Evolutionary conservation across 2,797 vertebrate genomes (phyloP), one percentile per base, ranked within the genome.

Genomic region (Neoniphon sammara): DNA sequence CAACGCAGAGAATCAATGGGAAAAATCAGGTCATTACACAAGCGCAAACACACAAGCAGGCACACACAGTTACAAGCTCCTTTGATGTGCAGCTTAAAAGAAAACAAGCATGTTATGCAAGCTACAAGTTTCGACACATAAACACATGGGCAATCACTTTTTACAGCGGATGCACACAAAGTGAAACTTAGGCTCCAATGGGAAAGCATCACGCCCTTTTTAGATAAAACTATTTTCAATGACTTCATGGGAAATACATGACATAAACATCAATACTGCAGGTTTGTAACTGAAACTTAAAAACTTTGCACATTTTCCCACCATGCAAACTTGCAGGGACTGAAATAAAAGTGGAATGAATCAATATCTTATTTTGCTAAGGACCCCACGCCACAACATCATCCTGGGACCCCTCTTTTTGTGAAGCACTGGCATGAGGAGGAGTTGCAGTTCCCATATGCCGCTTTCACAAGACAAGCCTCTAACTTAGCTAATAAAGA

Each of bases 61-160:
- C 44, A 25, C 53, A 49, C 30, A 17, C 6, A 34, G 42, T 14
- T 44, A 15, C 34, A 30, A 17, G 23, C 42, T 59, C 8, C 7
- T 61, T 50, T 72, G 6, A 53, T 39, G 57, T 47, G 55, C n/a
- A 50, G 31, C 20, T 63, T n/a, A 12, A 12, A 18, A 25, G 30
- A 47, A 44, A 74, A 60, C 5, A 61, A 57, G 47, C 36, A 31
- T 20, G 25, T 69, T 82, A 25, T 49, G 65, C 60, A 84, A 82
- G 61, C 21, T 49, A 3, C 71, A 77, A 36, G 70, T 78, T 74
- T 23, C 54, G 70, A 73, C 73, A 58, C 36, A 76, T 56, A 68
- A 64, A 83, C 5, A 47, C 9, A 23, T 14, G 9, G 4, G 21
- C 17, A 36, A 34, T 58, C n/a, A 12, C 7, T 10, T 58, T 2